Base-by-base conservation (phyloP, 1,140 invertebrate genomes). In the Latrodectus geometricus region DNA sequence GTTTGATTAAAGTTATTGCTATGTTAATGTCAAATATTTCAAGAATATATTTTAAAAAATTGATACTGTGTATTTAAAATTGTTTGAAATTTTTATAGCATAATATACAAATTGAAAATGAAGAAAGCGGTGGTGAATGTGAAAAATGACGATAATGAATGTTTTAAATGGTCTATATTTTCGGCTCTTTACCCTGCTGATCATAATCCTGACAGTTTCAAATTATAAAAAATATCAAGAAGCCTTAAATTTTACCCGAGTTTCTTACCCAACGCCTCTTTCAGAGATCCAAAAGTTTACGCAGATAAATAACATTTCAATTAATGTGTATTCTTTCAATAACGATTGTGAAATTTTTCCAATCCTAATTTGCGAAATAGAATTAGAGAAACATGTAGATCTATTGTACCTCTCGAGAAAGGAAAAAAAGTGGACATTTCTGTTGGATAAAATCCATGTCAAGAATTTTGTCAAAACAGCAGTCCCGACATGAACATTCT, bases 211-310 rank as follows among this genome's bases (percentile, higher is more conserved):
- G 8, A 12, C 21, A 52, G 52, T 70, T 17, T 65, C 21, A 48
- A 79, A 70, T 17, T 79, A 79, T 52, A 70, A 8, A 9, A 90
- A 78, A 68, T 65, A 92, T n/a, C 85, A 89, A 20, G 90, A 92
- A 69, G 91, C 91, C 89, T 21, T 69, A n/a, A 69, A 69, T 17
- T 69, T 69, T 69, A 17, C 8, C 8, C 9, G 66, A 9, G n/a
- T 69, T 9, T n/a, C 15, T n/a, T 69, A 9, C 20, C 66, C 66
- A 17, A 69, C 66, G 8, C 66, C 66, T n/a, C 20, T 69, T 9
- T 11, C 7, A 8, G 66, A 69, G 15, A n/a, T n/a, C n/a, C 8
- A 21, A n/a, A 69, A 69, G n/a, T 69, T 69, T 56, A 9, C 54
- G 54, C 54, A 56, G 14, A 56, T 9, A 14, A 56, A 56, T 14